Conservation (phyloP, 1,140 invertebrate species). For the Penaeus japonicus region DNA sequence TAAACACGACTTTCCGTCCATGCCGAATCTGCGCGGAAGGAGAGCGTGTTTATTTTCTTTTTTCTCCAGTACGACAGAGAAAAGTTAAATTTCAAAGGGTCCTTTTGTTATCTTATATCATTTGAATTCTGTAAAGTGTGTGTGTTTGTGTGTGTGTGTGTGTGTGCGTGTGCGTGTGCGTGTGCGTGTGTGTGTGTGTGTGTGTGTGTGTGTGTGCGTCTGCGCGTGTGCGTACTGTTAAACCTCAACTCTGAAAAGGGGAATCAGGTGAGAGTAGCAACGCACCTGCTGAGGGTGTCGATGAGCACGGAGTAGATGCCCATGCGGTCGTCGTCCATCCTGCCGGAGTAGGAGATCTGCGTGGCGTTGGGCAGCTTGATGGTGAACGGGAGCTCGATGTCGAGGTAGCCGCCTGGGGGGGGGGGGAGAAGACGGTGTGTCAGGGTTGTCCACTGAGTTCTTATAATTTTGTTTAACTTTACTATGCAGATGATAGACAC, state of each 20-base stretch:
- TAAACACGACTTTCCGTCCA: conserved; percentile 80
- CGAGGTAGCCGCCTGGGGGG: conserved; percentile 46
- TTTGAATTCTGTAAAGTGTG: too few relatives aligned
- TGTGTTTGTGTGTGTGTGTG: too few relatives aligned
- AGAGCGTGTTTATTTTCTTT: neutral
- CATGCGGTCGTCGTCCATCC: conserved; percentile 50
- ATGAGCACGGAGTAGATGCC: conserved; percentile 57
- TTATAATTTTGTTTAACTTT: too few relatives aligned
- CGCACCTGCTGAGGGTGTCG: conserved; percentile 49
- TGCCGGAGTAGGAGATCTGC: conserved; percentile 37
- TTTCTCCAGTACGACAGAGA: neutral
- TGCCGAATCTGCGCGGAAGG: conserved; percentile 38
- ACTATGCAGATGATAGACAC: too few relatives aligned
- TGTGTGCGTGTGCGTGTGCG: too few relatives aligned
- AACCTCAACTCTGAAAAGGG: too few relatives aligned
- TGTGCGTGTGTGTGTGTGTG: too few relatives aligned
- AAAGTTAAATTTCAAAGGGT: neutral
- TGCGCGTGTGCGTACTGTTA: too few relatives aligned
- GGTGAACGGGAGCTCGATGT: conserved; percentile 57
- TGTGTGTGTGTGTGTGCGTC: too few relatives aligned
- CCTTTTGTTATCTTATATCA: neutral
- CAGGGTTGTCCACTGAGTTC: too few relatives aligned
- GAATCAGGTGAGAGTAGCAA: neutral
- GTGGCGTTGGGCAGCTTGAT: conserved; percentile 59
- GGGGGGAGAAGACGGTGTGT: too few relatives aligned